phyloP scores from a whole-genome alignment of 2,113 vertebrate genomes.

The Mormyrus lacerda region DNA sequence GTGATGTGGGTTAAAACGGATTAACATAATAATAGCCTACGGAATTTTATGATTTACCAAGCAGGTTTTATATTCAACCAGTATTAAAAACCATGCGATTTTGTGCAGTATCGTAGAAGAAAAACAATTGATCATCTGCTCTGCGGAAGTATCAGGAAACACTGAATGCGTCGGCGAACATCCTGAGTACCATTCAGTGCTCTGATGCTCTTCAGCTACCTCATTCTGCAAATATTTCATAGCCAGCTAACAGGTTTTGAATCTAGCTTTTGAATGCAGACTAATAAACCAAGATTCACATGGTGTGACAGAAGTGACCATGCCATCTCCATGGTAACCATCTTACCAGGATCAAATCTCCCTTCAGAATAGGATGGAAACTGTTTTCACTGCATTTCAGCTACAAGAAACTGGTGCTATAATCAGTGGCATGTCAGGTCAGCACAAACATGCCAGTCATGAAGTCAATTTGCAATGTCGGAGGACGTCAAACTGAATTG shows the following conservation, averaged over 20 bases:
- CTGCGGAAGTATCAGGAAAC: neutral
- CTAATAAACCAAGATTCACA: neutral
- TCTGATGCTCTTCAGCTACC: neutral
- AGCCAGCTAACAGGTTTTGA: neutral
- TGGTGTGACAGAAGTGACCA: neutral
- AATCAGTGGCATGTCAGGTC: neutral
- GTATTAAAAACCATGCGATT: neutral
- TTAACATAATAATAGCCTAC: neutral
- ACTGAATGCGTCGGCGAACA: neutral
- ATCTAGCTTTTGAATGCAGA: neutral
- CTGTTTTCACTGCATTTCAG: neutral
- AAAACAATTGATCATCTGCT: neutral
- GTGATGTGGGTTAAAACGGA: neutral
- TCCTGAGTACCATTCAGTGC: neutral
- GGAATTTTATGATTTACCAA: neutral
- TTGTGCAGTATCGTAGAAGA: neutral
- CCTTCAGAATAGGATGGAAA: neutral
- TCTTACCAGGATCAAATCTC: neutral
- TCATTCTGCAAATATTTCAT: neutral
- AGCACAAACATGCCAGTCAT: neutral
- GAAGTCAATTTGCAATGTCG: neutral
- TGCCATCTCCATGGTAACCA: slow-evolving; percentile 5
- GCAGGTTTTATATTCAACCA: neutral
- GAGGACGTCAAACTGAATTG: neutral
- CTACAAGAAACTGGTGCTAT: neutral